Conservation (phyloP, 1,140 invertebrate species). For the Rhagoletis zephyria region DNA sequence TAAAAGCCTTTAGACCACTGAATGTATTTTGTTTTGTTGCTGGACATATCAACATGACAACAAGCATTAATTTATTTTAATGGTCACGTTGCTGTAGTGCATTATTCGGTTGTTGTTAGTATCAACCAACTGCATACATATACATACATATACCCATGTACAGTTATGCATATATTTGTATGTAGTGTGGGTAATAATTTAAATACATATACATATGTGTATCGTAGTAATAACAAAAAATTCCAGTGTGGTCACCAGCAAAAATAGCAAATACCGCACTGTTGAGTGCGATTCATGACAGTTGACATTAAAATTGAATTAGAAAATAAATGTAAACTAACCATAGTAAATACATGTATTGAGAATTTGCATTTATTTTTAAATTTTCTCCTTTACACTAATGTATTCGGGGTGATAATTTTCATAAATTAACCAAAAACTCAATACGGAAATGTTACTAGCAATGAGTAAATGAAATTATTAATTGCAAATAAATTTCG, state of each 20-base stretch:
- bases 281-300: background rate
- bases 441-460: too few relatives aligned
- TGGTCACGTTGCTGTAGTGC: background rate
- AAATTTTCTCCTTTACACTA: too few relatives aligned
- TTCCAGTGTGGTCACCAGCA: background rate
- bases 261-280: background rate
- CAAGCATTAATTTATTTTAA: conserved; percentile 48
- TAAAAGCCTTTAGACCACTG: background rate
- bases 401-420: too few relatives aligned
- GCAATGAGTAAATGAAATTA: too few relatives aligned
- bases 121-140: background rate
- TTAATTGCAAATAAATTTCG: too few relatives aligned
- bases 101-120: background rate
- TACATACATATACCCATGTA: background rate
- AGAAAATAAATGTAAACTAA: background rate
- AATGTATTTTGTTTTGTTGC: background rate
- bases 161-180: too few relatives aligned
- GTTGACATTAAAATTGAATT: conserved; percentile 29
- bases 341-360: too few relatives aligned
- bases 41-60: conserved; percentile 6
- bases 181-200: too few relatives aligned
- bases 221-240: too few relatives aligned
- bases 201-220: too few relatives aligned
- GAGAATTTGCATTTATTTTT: too few relatives aligned
- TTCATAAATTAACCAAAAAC: too few relatives aligned